Evolutionary conservation across 1,140 invertebrate species (phyloP).

Genomic region (Venturia canescens): DNA sequence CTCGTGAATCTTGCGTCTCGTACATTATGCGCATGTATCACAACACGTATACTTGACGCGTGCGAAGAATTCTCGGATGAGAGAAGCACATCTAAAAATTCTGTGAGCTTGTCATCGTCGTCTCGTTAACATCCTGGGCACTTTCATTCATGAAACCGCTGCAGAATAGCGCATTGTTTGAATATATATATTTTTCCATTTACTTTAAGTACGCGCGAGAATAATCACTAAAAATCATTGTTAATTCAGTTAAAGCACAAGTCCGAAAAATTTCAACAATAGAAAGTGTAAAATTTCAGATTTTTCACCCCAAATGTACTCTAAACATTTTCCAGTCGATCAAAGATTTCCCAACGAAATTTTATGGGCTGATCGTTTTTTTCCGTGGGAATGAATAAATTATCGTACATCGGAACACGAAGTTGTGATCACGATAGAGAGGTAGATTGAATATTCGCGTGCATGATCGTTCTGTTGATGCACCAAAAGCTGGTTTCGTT

Average conservation of each 20-base stretch:
- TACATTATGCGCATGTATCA: background rate
- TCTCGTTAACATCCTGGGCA: too few relatives aligned
- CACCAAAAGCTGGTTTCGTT: background rate
- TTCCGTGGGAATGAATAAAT: background rate
- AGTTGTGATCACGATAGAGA: background rate
- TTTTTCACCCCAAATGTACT: background rate
- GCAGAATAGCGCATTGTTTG: too few relatives aligned
- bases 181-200: too few relatives aligned
- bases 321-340: background rate
- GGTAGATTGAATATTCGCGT: conserved; percentile 33
- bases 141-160: too few relatives aligned
- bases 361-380: background rate
- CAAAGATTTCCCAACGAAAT: background rate
- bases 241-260: too few relatives aligned
- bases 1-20: background rate
- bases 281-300: too few relatives aligned
- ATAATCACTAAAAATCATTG: too few relatives aligned
- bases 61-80: background rate
- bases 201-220: too few relatives aligned
- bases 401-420: conserved; percentile 9
- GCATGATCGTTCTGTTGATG: conserved; percentile 1
- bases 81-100: background rate
- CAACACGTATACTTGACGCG: background rate
- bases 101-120: background rate
- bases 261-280: too few relatives aligned